Evolutionary conservation across 2,113 vertebrate species (phyloP), one percentile per base, ranked within the genome.

Genomic region (Ammodytes dubius): DNA sequence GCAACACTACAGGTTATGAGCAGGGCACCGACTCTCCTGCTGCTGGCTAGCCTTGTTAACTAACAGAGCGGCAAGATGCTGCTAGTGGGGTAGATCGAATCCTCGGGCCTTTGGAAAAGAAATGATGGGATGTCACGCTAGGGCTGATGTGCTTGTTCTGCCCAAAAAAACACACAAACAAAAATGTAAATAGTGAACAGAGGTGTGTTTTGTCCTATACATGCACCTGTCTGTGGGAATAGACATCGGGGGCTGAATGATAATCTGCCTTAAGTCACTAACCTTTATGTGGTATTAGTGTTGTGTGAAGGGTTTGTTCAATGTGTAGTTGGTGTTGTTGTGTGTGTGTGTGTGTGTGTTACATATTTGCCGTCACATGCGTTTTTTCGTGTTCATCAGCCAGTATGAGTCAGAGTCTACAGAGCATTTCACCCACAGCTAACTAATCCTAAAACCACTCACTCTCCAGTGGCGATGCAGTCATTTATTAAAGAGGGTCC

Each of bases 401-500:
- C 40, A 27, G 66, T 0, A 43, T 85, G 81, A 90, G 46, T 88
- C 61, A 57, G 58, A 65, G 74, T 71, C 68, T 54, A 63, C 74
- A 58, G 72, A 13, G 61, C 61, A 53, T 83, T 90, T 88, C 66
- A 15, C 74, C 77, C 79, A 40, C 58, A 60, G 77, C 79, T 66
- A 67, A 77, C 87, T 90, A 88, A 91, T 88, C 74, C 81, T 56
- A 19, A 84, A 43, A 86, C n/a, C 61, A 80, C 78, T 87, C 78
- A 65, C 43, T 82, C 84, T 90, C 82, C 69, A 27, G 27, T 59
- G 58, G 78, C 37, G 59, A 81, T 71, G 81, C 74, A 61, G 87
- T 89, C 84, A 84, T 89, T 91, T 88, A 91, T 93, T 92, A 90
- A 91, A 87, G 81, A 88, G 81, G 85, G 88, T 91, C 87, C 84